phyloP scores from a whole-genome alignment of 2,113 vertebrate genomes.

The Plecotus auritus region DNA sequence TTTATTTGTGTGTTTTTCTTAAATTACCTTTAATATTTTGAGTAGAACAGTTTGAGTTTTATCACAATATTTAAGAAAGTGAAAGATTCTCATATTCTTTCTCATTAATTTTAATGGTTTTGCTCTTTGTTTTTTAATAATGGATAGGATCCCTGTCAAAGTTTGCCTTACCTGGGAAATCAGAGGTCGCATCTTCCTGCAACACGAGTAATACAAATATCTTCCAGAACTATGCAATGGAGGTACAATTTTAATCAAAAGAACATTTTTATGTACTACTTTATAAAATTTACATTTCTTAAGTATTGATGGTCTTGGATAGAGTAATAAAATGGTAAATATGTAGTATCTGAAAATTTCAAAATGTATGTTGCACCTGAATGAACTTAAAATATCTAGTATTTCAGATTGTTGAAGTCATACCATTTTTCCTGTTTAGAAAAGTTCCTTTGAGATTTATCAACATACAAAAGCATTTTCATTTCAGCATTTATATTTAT shows the following conservation, averaged over 20 bases:
- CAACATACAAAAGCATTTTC: neutral
- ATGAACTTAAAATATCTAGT: conserved; percentile 4
- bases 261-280: neutral
- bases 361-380: neutral
- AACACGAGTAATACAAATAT: conserved; percentile 88
- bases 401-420: conserved; percentile 16
- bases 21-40: conserved; percentile 2
- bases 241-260: conserved; percentile 81
- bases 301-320: neutral
- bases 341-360: neutral
- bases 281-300: conserved; percentile 9
- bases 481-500: neutral
- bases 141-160: conserved; percentile 83
- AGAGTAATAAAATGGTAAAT: neutral
- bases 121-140: conserved; percentile 40
- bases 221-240: conserved; percentile 92
- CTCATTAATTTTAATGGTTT: conserved; percentile 35
- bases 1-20: neutral
- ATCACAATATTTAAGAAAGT: neutral
- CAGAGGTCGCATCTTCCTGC: conserved; percentile 88
- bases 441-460: conserved; percentile 1
- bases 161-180: conserved; percentile 86
- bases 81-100: neutral
- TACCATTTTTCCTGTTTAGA: neutral
- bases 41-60: conserved; percentile 5